Conservation (phyloP, 1,140 invertebrate genomes). For the Ceratosolen solmsi region DNA sequence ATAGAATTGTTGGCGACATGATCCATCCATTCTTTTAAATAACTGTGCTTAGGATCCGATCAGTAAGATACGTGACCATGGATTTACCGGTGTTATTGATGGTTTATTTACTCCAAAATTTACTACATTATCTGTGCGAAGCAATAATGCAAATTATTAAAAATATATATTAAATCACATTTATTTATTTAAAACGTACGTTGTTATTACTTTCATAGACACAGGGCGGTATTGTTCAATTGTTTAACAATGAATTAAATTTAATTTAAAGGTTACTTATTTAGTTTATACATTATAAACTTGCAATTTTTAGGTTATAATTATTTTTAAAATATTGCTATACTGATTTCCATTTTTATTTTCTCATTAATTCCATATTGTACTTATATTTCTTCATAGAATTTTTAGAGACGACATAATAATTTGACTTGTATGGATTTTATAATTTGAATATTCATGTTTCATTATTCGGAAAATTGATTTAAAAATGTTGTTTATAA, state of each 20-base stretch:
- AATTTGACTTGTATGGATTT: not conserved
- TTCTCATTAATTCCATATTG: not conserved
- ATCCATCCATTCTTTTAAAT: constrained; percentile 63
- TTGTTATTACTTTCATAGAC: not conserved
- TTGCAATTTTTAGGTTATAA: not conserved
- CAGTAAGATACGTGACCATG: not conserved
- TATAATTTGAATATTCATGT: not conserved
- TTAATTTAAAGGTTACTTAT: too few relatives aligned
- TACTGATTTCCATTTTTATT: not conserved
- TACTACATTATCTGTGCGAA: constrained; percentile 21
- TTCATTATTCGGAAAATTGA: not conserved
- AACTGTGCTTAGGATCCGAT: not conserved
- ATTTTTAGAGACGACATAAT: not conserved
- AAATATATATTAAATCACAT: not conserved
- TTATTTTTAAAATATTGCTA: not conserved
- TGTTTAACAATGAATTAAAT: not conserved
- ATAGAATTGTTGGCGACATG: constrained; percentile 64
- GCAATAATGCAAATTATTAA: not conserved
- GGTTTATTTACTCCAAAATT: not conserved
- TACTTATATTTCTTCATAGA: not conserved
- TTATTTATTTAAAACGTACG: too few relatives aligned
- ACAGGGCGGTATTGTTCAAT: not conserved
- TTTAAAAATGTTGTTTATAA: too few relatives aligned
- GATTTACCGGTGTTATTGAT: not conserved
- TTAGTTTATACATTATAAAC: too few relatives aligned